Percentiles rank a stretch among this genome's conserved stretches.
Conservation (phyloP, 2,888 invertebrate genomes). For the Lottia gigantea region DNA sequence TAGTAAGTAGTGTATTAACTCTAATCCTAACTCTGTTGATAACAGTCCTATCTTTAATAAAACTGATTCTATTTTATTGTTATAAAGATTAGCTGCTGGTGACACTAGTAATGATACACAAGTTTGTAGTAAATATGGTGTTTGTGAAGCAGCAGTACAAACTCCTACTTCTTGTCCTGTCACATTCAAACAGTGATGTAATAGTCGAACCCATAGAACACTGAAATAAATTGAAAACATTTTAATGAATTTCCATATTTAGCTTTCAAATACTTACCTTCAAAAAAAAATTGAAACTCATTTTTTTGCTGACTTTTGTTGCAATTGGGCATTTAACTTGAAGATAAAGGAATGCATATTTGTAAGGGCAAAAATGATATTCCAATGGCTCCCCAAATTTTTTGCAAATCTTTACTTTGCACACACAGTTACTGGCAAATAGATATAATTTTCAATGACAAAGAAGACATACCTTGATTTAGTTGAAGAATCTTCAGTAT, state of each 20-base stretch:
- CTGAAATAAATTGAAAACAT: constrained; percentile 67
- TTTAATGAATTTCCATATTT: too few species aligned
- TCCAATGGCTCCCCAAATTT: too few species aligned
- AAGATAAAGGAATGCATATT: too few species aligned
- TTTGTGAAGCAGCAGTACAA: constrained; percentile 74
- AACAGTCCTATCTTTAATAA: constrained; percentile 78
- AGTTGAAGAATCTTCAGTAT: constrained; percentile 63
- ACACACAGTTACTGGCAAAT: neutral
- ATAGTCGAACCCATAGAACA: constrained; percentile 85
- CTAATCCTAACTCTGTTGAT: constrained; percentile 71
- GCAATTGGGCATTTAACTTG: too few species aligned
- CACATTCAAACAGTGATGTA: constrained; percentile 78
- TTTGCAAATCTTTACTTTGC: neutral
- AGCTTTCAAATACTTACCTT: too few species aligned
- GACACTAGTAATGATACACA: constrained; percentile 80
- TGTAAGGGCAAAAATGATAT: too few species aligned
- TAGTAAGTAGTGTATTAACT: constrained; percentile 60
- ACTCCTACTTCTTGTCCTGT: constrained; percentile 49
- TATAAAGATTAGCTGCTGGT: constrained; percentile 76
- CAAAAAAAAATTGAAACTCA: too few species aligned
- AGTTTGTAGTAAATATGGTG: constrained; percentile 77
- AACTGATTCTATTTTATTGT: constrained; percentile 77
- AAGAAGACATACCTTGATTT: constrained; percentile 58
- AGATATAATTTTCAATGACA: neutral
- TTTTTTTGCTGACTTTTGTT: too few species aligned